Evolutionary conservation across 1,140 invertebrate genomes (phyloP).

Genomic region (Lysiphlebus fabarum): DNA sequence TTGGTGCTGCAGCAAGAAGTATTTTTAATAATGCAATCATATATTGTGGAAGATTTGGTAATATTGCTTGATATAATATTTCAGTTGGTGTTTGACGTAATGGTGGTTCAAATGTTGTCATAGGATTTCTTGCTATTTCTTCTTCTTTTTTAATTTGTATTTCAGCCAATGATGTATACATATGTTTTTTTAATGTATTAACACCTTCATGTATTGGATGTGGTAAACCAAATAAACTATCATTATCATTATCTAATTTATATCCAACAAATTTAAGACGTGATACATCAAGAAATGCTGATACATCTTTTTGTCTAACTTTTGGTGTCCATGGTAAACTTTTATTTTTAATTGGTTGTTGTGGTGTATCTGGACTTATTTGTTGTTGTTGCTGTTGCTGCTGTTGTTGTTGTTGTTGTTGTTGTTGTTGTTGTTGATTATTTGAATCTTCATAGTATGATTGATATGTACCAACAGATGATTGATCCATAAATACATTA

Average conservation of each 20-base stretch:
- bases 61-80: conserved; percentile 87
- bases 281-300: conserved; percentile 86
- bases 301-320: conserved; percentile 90
- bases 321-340: conserved; percentile 92
- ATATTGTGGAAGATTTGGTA: conserved; percentile 92
- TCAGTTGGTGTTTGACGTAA: conserved; percentile 73
- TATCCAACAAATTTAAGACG: conserved; percentile 95
- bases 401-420: no score
- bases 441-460: conserved; percentile 42
- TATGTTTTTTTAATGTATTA: conserved; percentile 81
- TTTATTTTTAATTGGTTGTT: conserved; percentile 42
- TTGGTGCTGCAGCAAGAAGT: conserved; percentile 92
- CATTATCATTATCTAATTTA: conserved; percentile 76
- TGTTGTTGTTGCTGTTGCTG: conserved; percentile 18
- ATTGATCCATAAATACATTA: conserved; percentile 34
- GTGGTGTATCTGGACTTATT: conserved; percentile 54
- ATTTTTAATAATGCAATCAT: conserved; percentile 98
- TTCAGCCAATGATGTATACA: conserved; percentile 80
- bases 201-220: conserved; percentile 94
- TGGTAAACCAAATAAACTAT: conserved; percentile 87
- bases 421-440: conserved; percentile 28
- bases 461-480: conserved; percentile 31
- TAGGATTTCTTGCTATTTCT: conserved; percentile 74
- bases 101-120: conserved; percentile 60
- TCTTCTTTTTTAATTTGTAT: conserved; percentile 81